phyloP scores from a whole-genome alignment of 2,113 vertebrate genomes.

The Tauraco erythrolophus region DNA sequence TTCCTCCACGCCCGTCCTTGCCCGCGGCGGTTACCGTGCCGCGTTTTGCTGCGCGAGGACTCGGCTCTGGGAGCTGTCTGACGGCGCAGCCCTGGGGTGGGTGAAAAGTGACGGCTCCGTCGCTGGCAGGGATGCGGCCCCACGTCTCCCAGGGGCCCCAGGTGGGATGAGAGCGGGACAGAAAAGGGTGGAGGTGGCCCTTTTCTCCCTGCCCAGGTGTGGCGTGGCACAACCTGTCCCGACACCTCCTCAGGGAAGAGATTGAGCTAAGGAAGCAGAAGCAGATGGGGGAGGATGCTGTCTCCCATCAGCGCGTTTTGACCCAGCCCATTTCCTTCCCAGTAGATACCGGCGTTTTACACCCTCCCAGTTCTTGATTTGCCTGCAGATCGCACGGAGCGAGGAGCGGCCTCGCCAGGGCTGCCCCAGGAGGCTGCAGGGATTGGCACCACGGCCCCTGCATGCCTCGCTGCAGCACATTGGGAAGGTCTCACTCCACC shows the following conservation, averaged over 20 bases:
- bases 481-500: not conserved
- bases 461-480: rapidly evolving
- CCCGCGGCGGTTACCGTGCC: not conserved
- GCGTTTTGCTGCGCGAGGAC: not conserved
- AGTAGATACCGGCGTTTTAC: not conserved
- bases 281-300: not conserved
- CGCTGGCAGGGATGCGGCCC: rapidly evolving
- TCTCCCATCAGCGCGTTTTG: not conserved
- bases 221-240: not conserved
- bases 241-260: not conserved
- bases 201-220: not conserved
- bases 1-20: not conserved
- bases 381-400: rapidly evolving
- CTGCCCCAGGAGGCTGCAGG: not conserved
- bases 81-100: rapidly evolving
- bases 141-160: not conserved
- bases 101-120: not conserved
- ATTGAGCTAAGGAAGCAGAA: not conserved
- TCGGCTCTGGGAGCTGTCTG: too few species aligned
- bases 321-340: not conserved
- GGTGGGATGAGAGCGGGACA: not conserved
- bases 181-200: not conserved
- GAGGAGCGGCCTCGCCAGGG: not conserved
- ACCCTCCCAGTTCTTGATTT: not conserved
- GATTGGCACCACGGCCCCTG: rapidly evolving